Evolutionary conservation across 2,888 invertebrate species (phyloP), one percentile per base, ranked within the genome.

Genomic region (Eupeodes luniger): DNA sequence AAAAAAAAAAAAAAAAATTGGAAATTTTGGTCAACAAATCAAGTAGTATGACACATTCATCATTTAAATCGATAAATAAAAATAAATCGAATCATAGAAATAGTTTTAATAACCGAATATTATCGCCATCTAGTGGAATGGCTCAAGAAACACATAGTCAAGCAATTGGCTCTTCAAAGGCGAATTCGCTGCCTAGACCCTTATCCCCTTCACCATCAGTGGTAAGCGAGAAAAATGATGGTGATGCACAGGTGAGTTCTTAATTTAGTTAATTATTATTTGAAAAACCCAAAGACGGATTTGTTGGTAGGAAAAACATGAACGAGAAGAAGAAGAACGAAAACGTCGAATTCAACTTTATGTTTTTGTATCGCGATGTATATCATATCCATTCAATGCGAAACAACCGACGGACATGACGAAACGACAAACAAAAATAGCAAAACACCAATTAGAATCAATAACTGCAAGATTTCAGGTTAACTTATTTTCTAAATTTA

Each of bases 341-440:
- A 99, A 99, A 93, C 96, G 97, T 87, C 96, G 98, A 86, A 96
- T 99, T 83, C 99, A 99, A 93, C 94, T 99, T 57, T 99, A 99
- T 94, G 99, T 99, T 90, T 99, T 99, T 94, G 98, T 99, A 90
- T 98, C 99, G 90, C 95, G 99, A 93, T 99, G 99, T 94, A 96
- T 99, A 92, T 98, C 99, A 9, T 99, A 99, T 94, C 99, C 99
- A 9, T 99, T 99, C 95, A 99, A 99, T 94, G 99, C 99, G 12
- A 99, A 99, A 94, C 99, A 99, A 93, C 98, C 99, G 0, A 99
- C 98, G 9, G 99, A 99, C 93, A 98, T 99, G 98, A 98, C 98
- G 3, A 95, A 97, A 91, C 95, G 99, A 89, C 98, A 99, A 93
- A 97, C 97, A 79, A 99, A 99, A 95, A 97, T 99, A 76, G 98